Conservation (phyloP, 2,113 vertebrate species). For the Paraplagusia blochii region DNA sequence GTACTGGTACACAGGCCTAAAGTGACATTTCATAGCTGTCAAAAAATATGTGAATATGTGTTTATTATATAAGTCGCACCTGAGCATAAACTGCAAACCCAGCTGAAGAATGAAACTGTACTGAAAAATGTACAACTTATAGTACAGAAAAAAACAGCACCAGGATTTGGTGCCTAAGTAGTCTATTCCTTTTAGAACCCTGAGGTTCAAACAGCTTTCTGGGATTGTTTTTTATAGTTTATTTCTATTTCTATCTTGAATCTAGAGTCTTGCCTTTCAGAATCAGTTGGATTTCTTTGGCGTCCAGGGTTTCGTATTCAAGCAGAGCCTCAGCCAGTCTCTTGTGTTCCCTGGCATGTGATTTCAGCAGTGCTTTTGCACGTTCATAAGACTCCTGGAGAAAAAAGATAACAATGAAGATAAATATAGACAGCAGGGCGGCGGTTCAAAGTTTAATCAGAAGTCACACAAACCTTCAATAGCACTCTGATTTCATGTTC, state of each 20-base stretch:
- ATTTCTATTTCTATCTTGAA: constrained; percentile 79
- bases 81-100: too few species aligned
- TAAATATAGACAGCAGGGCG: neutral
- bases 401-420: neutral
- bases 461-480: constrained; percentile 78
- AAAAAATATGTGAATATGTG: too few species aligned
- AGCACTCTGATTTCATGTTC: constrained; percentile 92
- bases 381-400: constrained; percentile 92
- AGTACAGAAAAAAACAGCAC: too few species aligned
- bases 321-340: constrained; percentile 93
- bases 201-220: constrained; percentile 32
- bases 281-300: constrained; percentile 95
- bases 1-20: too few species aligned
- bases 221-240: too few species aligned
- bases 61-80: too few species aligned
- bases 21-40: too few species aligned
- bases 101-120: too few species aligned
- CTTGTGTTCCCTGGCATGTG: constrained; percentile 91
- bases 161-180: neutral
- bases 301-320: constrained; percentile 94
- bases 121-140: too few species aligned
- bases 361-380: constrained; percentile 89
- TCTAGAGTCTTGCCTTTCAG: constrained; percentile 91
- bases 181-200: constrained; percentile 4
- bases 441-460: neutral